Evolutionary conservation across 2,888 invertebrate species (phyloP).

Genomic region (Punctoribates punctum): DNA sequence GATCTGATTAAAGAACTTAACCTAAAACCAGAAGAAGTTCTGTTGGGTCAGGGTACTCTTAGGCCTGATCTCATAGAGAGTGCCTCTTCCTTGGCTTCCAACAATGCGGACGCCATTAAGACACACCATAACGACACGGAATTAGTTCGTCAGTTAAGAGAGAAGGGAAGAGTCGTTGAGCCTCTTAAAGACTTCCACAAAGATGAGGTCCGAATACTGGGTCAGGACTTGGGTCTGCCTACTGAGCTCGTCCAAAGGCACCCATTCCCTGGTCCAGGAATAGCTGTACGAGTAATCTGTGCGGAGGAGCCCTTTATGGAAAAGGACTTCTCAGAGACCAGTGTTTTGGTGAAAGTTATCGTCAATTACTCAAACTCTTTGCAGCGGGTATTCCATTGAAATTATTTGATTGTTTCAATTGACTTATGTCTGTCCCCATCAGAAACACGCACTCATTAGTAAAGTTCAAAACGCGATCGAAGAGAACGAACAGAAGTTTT

Average conservation of each 20-base stretch:
- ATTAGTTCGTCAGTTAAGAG: conserved; percentile 72
- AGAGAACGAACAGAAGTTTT: conserved; percentile 65
- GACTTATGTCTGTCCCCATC: conserved; percentile 36
- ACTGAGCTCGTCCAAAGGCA: conserved; percentile 83
- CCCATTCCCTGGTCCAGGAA: conserved; percentile 95
- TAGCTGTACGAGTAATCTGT: conserved; percentile 93
- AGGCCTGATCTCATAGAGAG: conserved; percentile 98
- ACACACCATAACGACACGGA: conserved; percentile 99
- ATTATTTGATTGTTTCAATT: background rate
- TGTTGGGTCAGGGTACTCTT: conserved; percentile 90
- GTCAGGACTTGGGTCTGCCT: conserved; percentile 83
- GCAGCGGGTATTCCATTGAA: conserved; percentile 52
- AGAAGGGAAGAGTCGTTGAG: conserved; percentile 82
- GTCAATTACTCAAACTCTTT: conserved; percentile 75
- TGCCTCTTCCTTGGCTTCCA: conserved; percentile 75
- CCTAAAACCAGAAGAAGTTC: conserved; percentile 84
- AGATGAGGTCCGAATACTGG: conserved; percentile 87
- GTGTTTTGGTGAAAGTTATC: conserved; percentile 89
- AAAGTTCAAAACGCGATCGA: conserved; percentile 73
- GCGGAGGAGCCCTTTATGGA: conserved; percentile 92
- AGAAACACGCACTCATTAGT: conserved; percentile 83
- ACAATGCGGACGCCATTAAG: conserved; percentile 92
- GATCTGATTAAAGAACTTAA: conserved; percentile 82
- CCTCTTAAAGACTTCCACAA: conserved; percentile 99
- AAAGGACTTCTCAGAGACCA: conserved; percentile 90